Conservation (phyloP, 2,113 vertebrate species). For the Pontoporia blainvillei region DNA sequence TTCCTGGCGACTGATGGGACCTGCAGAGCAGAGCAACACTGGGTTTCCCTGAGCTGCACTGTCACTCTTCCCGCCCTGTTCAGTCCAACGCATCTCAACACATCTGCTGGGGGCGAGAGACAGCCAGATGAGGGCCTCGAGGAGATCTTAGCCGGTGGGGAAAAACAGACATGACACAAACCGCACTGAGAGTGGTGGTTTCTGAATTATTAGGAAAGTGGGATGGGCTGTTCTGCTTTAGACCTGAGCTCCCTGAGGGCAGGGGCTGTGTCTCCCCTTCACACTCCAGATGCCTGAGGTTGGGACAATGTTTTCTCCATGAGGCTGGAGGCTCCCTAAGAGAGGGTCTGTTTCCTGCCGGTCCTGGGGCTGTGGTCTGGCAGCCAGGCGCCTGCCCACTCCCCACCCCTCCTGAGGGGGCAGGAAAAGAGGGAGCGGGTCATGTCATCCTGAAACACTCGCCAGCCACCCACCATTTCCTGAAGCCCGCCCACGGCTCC, state of each 20-base stretch:
- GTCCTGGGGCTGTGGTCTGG: neutral
- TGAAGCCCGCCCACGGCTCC: neutral
- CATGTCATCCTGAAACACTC: neutral
- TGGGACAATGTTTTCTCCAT: neutral
- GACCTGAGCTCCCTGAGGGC: neutral
- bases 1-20: neutral
- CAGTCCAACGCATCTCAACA: accelerated
- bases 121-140: neutral
- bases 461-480: neutral
- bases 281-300: neutral
- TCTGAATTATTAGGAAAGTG: neutral
- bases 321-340: neutral
- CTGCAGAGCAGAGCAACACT: neutral
- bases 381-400: neutral
- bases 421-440: neutral
- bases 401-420: neutral
- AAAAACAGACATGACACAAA: neutral
- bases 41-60: neutral
- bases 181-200: neutral
- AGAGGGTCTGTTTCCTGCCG: neutral
- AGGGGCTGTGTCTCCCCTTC: neutral
- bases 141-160: neutral
- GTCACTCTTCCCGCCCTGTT: accelerated
- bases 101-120: neutral
- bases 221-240: neutral